Conservation (phyloP, 2,113 vertebrate genomes). For the Poeciliopsis retropinna region DNA sequence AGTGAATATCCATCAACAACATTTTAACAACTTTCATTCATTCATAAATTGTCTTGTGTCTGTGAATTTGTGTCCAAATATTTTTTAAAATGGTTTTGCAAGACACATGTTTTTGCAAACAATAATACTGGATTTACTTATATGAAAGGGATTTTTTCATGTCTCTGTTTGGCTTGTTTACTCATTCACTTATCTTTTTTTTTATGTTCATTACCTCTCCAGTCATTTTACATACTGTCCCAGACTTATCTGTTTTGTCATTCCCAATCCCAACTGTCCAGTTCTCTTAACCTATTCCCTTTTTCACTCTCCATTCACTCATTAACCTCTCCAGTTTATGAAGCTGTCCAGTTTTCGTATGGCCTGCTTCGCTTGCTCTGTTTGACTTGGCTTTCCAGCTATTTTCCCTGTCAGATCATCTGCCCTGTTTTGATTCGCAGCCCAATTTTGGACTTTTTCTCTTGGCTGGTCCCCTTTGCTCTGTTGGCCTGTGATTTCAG, state of each 20-base stretch:
- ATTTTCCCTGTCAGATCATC: slow-evolving; percentile 8
- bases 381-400: slow-evolving; percentile 7
- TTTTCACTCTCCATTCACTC: not conserved
- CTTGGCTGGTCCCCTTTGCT: not conserved
- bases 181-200: slow-evolving; percentile 1
- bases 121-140: not conserved
- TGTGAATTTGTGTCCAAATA: too few species aligned
- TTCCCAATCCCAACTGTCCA: not conserved
- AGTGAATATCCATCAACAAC: not conserved
- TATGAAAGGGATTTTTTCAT: not conserved
- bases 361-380: slow-evolving; percentile 3
- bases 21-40: not conserved
- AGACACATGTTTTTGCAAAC: not conserved
- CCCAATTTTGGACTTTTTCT: slow-evolving; percentile 16
- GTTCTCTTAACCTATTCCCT: not conserved
- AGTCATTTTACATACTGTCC: not conserved
- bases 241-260: not conserved
- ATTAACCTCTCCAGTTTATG: not conserved
- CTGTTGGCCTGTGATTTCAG: not conserved
- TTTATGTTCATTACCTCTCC: not conserved
- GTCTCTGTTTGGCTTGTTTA: not conserved
- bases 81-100: not conserved
- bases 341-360: not conserved
- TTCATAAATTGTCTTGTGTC: too few species aligned
- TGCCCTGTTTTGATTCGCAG: slow-evolving; percentile 9